Evolutionary conservation across 2,888 invertebrate species (phyloP).

Genomic region (Oligia strigilis): DNA sequence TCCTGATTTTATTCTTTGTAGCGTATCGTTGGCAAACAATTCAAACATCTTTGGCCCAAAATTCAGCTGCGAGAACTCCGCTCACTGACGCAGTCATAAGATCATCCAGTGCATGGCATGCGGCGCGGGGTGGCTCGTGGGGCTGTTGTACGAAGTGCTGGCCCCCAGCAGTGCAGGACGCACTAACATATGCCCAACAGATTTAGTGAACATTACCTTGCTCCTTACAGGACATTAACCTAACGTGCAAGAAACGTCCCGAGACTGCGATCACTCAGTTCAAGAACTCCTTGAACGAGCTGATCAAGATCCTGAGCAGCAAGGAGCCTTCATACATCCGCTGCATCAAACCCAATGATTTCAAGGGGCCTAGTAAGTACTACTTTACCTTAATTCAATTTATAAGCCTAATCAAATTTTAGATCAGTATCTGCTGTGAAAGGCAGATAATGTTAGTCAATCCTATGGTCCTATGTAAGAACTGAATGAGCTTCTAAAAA

Average conservation of each 20-base stretch:
- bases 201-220: background rate
- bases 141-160: no score
- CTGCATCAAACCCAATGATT: constrained; percentile 98
- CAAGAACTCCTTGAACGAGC: constrained; percentile 95
- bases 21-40: no score
- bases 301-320: constrained; percentile 97
- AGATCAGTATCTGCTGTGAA: background rate
- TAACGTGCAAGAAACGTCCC: constrained; percentile 94
- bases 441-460: background rate
- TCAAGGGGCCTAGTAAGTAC: constrained; percentile 92
- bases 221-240: constrained; percentile 87
- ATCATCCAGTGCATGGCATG: background rate
- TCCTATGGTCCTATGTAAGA: background rate
- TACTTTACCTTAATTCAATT: background rate
- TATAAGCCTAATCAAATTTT: background rate
- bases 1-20: no score
- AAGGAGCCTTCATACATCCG: constrained; percentile 98
- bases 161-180: background rate
- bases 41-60: background rate
- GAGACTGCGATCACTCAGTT: constrained; percentile 98
- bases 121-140: no score
- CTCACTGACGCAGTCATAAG: background rate
- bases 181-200: background rate
- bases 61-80: background rate
- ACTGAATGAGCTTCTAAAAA: background rate